These are phyloP conservation scores for Zaprionus ghesquierei DNA, from an alignment of 1,140 invertebrate species.

Conservation along the genomic window DNA sequence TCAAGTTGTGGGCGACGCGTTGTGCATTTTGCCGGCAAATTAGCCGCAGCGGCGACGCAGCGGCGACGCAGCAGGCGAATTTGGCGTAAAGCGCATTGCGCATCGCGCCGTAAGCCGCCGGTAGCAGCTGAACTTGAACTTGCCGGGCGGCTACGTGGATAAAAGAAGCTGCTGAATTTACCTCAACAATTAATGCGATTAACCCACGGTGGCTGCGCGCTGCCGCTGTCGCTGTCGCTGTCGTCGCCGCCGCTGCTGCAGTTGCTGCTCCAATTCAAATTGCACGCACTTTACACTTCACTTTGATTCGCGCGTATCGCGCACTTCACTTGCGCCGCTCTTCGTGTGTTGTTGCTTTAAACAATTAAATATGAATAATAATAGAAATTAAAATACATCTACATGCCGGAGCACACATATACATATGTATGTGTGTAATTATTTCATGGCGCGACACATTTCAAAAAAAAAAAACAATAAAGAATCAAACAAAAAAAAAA, in stretches of 20 bases:
- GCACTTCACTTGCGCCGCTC: slow-evolving; percentile 42
- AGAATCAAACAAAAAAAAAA: slow-evolving; percentile 19
- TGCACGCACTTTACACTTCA: slow-evolving; percentile 47
- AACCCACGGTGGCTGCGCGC: neutral
- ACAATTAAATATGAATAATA: slow-evolving; percentile 66
- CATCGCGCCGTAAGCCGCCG: neutral
- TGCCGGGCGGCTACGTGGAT: neutral
- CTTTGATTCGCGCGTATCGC: slow-evolving; percentile 38
- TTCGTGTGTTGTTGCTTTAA: slow-evolving; percentile 21
- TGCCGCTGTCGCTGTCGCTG: neutral
- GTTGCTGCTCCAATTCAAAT: slow-evolving; percentile 45
- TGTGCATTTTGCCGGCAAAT: slow-evolving; percentile 48
- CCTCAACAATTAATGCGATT: slow-evolving; percentile 12
- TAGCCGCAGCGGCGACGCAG: slow-evolving; percentile 4
- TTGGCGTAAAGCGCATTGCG: neutral
- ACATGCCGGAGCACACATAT: neutral
- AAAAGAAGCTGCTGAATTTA: slow-evolving; percentile 3
- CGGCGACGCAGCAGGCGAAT: neutral
- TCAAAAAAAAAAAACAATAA: slow-evolving; percentile 28
- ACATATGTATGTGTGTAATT: slow-evolving; percentile 7
- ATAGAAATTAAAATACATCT: slow-evolving; percentile 22
- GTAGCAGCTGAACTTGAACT: slow-evolving; percentile 39
- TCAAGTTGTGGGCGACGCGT: slow-evolving; percentile 46
- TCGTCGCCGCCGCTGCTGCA: neutral
- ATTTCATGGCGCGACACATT: slow-evolving; percentile 62